Conservation (phyloP, 2,113 vertebrate species). For the Ptychochromis oligacanthus region DNA sequence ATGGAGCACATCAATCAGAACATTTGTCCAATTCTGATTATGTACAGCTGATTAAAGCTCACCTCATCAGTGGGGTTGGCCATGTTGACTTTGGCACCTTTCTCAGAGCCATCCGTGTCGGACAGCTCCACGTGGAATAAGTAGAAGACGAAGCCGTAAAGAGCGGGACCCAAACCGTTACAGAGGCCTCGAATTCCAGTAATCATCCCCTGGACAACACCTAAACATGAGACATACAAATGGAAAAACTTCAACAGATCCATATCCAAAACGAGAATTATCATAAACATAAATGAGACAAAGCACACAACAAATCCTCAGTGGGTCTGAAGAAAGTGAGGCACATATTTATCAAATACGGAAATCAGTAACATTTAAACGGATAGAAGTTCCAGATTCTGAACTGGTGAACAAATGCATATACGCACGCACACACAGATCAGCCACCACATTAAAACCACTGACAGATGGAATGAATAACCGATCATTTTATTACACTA, state of each 20-base stretch:
- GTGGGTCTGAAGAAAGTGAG: too few relatives aligned
- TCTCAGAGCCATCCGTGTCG: slow-evolving; percentile 82
- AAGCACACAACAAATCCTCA: neutral
- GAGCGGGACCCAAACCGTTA: slow-evolving; percentile 87
- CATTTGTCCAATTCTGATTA: neutral
- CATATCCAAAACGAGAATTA: too few relatives aligned
- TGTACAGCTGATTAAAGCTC: neutral
- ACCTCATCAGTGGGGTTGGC: slow-evolving; percentile 93
- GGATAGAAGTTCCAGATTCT: neutral
- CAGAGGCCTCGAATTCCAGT: slow-evolving; percentile 91
- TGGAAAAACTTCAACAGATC: neutral
- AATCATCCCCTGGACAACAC: slow-evolving; percentile 93
- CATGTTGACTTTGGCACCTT: slow-evolving; percentile 87
- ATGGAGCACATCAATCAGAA: neutral
- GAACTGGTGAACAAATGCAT: neutral
- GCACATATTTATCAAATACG: too few relatives aligned
- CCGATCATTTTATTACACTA: neutral
- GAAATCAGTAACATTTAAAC: neutral
- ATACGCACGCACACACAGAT: too few relatives aligned
- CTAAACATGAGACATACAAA: slow-evolving; percentile 56
- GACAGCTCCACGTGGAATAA: slow-evolving; percentile 90
- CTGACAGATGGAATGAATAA: neutral
- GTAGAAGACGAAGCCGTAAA: slow-evolving; percentile 91
- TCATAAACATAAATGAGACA: neutral
- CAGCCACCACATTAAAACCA: neutral